Evolutionary conservation across 2,797 vertebrate genomes (phyloP), one percentile per base, ranked within the genome.

Genomic region (Cyclura pinguis): DNA sequence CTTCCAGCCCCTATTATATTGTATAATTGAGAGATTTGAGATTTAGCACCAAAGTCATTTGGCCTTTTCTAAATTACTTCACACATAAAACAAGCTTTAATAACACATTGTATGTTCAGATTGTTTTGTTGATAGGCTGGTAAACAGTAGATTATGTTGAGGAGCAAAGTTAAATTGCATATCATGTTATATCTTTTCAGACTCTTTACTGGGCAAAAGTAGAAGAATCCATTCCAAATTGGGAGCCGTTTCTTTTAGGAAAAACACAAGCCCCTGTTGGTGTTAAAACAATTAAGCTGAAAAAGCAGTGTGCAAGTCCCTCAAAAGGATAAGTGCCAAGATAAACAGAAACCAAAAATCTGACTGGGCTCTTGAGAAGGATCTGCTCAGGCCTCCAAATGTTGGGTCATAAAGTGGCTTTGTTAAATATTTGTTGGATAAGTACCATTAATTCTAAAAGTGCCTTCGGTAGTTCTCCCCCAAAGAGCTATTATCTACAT

Each of bases 231-330:
- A 92, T 98, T 94, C 98, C 98, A 72, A 97, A 98, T 89, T 99
- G 98, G 98, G 97, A 99, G 94, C 94, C 96, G 87, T 98, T 98
- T 97, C 97, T 99, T 93, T 96, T 98, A 94, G 98, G 98, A 95
- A 98, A 96, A 98, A 96, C 97, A 89, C 96, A 96, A 89, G 95
- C 96, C 92, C 98, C 98, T 16, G 69, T 96, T 91, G 96, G 96
- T 91, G 89, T 93, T 92, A 91, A 90, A 88, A 95, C 94, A 94
- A 93, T 55, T 90, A 92, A 95, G 91, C 64, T 89, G 77, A 92
- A 92, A 91, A 96, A 95, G 90, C 92, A 94, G 86, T 95, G 93
- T 93, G 90, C 92, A 93, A 96, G 91, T 90, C 83, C n/a, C 93
- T 85, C 92, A 88, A 95, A 95, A 91, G 95, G 94, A 93, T 92